These are phyloP conservation scores for Bilobella aurantiaca DNA, from an alignment of 1,140 invertebrate genomes.

Conservation along the genomic window DNA sequence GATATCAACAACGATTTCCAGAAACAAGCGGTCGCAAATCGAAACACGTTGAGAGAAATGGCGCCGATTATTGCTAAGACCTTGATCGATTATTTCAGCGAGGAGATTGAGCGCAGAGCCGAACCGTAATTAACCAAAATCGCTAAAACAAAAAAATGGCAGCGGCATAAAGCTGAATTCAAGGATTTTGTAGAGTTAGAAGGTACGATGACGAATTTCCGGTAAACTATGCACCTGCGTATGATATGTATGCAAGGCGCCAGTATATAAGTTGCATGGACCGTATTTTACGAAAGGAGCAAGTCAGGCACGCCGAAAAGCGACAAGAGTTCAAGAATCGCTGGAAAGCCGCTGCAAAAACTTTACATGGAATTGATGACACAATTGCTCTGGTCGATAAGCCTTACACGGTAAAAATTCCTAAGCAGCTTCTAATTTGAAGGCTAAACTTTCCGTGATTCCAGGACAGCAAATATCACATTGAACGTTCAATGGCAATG, in stretches of 20 bases:
- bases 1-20: too few relatives aligned
- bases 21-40: too few relatives aligned
- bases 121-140: background rate
- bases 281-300: slow-evolving; percentile 5
- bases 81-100: background rate
- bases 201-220: background rate
- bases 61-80: background rate
- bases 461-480: background rate
- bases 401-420: slow-evolving; percentile 3
- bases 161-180: background rate
- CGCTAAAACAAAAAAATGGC: background rate
- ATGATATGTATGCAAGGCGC: slow-evolving; percentile 9
- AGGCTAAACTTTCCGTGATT: background rate
- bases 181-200: background rate
- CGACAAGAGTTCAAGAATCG: background rate
- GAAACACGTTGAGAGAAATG: too few relatives aligned
- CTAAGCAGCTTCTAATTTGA: background rate
- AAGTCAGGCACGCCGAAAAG: background rate
- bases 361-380: background rate
- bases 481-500: background rate
- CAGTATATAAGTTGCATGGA: slow-evolving; percentile 6
- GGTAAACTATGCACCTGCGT: slow-evolving; percentile 7
- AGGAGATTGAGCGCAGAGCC: background rate
- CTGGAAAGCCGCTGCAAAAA: slow-evolving; percentile 7
- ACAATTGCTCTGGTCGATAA: background rate